These are phyloP conservation scores for Euzophera pinguis DNA, from an alignment of 2,888 invertebrate species.

Conservation along the genomic window DNA sequence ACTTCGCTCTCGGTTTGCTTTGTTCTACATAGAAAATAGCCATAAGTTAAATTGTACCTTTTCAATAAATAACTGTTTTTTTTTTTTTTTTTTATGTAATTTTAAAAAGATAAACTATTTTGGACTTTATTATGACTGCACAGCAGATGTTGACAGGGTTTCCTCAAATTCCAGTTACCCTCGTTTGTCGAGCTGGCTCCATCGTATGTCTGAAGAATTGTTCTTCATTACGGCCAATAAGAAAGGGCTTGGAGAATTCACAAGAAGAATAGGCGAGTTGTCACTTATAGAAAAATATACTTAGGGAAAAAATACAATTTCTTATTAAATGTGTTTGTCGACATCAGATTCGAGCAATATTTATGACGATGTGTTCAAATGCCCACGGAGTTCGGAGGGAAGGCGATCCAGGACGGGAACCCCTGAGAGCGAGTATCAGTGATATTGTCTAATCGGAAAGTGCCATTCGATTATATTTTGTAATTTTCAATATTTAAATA, in stretches of 20 bases:
- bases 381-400: constrained; percentile 44
- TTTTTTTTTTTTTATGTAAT: no score
- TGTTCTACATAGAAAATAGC: no score
- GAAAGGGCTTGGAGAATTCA: constrained; percentile 54
- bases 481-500: neutral
- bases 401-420: constrained; percentile 35
- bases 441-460: neutral
- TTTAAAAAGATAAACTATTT: no score
- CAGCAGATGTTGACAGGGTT: neutral
- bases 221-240: constrained; percentile 53
- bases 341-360: constrained; percentile 42
- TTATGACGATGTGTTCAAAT: constrained; percentile 42
- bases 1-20: no score
- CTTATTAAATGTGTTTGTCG: constrained; percentile 37
- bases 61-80: no score
- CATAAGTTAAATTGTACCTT: no score
- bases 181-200: constrained; percentile 44
- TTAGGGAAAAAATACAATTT: constrained; percentile 19
- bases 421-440: constrained; percentile 2
- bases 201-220: constrained; percentile 45
- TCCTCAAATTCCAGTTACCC: constrained; percentile 38
- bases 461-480: no score
- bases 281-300: constrained; percentile 33
- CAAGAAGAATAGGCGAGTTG: constrained; percentile 61
- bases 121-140: neutral